phyloP scores from a whole-genome alignment of 1,140 invertebrate genomes.

The Heliconius congener region DNA sequence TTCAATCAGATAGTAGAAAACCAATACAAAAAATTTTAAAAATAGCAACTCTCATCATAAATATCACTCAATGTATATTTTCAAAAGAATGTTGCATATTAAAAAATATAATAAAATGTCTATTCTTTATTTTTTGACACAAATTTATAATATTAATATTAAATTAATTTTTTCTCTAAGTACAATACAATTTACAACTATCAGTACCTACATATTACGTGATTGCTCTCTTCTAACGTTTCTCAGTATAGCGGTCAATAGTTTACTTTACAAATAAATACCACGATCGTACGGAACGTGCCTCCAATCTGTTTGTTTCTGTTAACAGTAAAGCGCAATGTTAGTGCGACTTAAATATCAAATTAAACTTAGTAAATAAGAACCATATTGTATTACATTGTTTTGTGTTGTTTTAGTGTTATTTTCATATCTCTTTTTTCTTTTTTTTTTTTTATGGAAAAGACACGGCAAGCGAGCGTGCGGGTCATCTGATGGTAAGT shows the following conservation, averaged over 20 bases:
- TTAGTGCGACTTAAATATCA: not conserved
- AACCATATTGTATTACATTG: not conserved
- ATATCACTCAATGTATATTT: no score
- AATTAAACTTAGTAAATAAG: not conserved
- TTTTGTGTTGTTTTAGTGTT: not conserved
- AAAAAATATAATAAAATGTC: no score
- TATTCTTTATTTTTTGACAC: no score
- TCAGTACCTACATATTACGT: no score
- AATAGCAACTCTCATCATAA: no score
- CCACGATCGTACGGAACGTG: slow-evolving; percentile 29
- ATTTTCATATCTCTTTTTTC: not conserved
- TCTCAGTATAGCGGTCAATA: slow-evolving; percentile 20
- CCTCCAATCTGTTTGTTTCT: slow-evolving; percentile 24
- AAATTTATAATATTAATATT: not conserved
- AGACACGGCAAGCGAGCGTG: no score
- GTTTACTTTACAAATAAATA: slow-evolving; percentile 35
- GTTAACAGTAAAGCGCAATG: slow-evolving; percentile 14
- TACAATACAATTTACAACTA: not conserved
- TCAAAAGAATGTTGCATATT: no score
- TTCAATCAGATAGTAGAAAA: not conserved
- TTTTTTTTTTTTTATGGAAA: no score
- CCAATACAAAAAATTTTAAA: not conserved
- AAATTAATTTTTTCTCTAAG: not conserved
- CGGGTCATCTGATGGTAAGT: no score
- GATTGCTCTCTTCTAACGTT: slow-evolving; percentile 8